These are phyloP conservation scores for Neopipo cinnamomea DNA, from an alignment of 2,113 vertebrate genomes.

Conservation along the genomic window DNA sequence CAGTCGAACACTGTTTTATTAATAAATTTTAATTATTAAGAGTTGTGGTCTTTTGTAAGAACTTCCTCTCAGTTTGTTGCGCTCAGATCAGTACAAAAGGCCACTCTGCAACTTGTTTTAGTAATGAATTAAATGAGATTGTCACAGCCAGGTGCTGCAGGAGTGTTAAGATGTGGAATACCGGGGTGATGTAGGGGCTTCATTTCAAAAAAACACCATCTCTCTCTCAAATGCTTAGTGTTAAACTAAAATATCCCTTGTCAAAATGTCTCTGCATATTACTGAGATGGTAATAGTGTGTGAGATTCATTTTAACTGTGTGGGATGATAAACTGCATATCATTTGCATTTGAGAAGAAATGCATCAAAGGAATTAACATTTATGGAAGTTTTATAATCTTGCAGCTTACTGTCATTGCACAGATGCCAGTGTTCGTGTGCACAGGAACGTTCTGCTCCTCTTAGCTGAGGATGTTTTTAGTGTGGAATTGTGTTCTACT, in stretches of 20 bases:
- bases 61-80: background rate
- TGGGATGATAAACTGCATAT: background rate
- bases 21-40: background rate
- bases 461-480: background rate
- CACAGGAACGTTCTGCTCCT: background rate
- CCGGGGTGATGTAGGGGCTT: background rate
- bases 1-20: background rate
- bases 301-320: conserved; percentile 31
- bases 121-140: background rate
- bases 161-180: background rate
- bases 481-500: background rate
- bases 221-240: background rate
- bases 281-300: conserved; percentile 31
- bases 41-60: background rate
- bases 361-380: conserved; percentile 55
- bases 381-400: conserved; percentile 48
- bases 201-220: background rate
- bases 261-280: conserved; percentile 53
- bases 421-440: background rate
- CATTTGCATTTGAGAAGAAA: conserved; percentile 64
- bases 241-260: conserved; percentile 28
- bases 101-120: background rate
- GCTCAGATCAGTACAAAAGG: background rate
- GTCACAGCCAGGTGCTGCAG: background rate
- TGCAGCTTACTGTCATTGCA: conserved; percentile 13